These are phyloP conservation scores for Pelvicachromis taeniatus DNA, from an alignment of 2,113 vertebrate species.

Conservation along the genomic window DNA sequence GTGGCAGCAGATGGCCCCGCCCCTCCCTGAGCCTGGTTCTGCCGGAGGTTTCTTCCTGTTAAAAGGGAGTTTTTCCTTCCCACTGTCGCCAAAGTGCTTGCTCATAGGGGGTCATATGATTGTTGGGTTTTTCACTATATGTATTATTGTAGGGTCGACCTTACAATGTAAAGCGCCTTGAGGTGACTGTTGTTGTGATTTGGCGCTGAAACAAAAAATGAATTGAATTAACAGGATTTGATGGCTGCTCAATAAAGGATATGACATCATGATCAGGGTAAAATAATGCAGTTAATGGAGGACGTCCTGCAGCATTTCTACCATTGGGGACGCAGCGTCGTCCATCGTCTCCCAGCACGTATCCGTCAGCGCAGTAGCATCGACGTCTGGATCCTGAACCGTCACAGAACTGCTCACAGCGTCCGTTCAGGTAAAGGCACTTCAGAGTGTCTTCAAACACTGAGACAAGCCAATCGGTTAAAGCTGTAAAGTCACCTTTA, in stretches of 20 bases:
- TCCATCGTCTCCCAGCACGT: conserved; percentile 67
- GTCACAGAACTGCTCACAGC: conserved; percentile 86
- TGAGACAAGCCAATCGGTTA: conserved; percentile 25
- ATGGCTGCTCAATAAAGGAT: background rate
- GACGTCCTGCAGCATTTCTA: conserved; percentile 30
- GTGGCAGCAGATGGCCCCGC: no score
- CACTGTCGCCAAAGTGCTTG: no score
- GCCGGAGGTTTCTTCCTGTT: no score
- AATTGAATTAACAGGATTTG: background rate
- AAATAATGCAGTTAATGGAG: background rate
- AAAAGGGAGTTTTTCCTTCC: no score
- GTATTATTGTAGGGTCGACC: no score
- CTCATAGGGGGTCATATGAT: no score
- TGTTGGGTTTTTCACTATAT: no score
- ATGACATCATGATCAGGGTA: background rate
- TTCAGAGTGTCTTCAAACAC: conserved; percentile 67
- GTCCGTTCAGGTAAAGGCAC: conserved; percentile 80
- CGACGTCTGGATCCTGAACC: conserved; percentile 14
- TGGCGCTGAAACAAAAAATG: no score
- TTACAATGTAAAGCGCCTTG: no score
- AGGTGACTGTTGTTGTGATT: no score
- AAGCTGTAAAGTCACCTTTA: background rate
- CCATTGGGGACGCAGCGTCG: conserved; percentile 76
- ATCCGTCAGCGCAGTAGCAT: conserved; percentile 80
- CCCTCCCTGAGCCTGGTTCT: no score